Base-by-base conservation (phyloP, 2,888 invertebrate species). In the Epistrophe eligans region DNA sequence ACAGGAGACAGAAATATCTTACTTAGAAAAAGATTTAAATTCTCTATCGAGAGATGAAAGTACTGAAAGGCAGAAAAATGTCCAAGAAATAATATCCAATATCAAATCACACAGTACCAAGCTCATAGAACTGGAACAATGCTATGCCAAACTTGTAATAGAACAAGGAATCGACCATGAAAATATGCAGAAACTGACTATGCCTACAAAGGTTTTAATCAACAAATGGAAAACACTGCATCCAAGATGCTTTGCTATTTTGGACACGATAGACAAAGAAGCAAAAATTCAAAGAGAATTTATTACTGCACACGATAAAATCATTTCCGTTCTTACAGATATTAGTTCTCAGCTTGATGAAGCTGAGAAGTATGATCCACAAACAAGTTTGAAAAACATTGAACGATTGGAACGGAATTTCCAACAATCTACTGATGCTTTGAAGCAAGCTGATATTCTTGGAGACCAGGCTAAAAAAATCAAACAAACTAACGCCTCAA, bases 121-220 rank as follows among this genome's bases (percentile, higher is more conserved):
- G n/a, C 93, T 96, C 38, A 94, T 95, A 85, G 94, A 94, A 38
- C 91, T 97, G 32, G 96, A 96, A 89, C 95, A 96, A 79, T 95
- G 95, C 1, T 97, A 97, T 90, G 94, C 95, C 8, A 95, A 95
- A 62, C 91, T 97, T 13, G 95, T 95, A 0, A 95, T 95, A 87
- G 95, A 95, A 3, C 93, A 95, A 13, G 96, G 96, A 0, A 91
- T 96, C 0, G 96, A 96, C 89, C 95, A 96, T 0, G 95, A 96
- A 67, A 95, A 95, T 88, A 94, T 96, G 0, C 95, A 95, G 84
- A 93, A 95, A 32, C 91, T 97, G 24, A 95, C 96, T 0, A 92
- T 93, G 28, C 94, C 94, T 17, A 94, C 95, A 4, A 94, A 96
- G 24, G 90, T 93, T 17, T 92, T 94, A 88, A 92, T 96, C 66